Conservation (phyloP, 92 coral and sea anemone genomes). For the Porites lobata region DNA sequence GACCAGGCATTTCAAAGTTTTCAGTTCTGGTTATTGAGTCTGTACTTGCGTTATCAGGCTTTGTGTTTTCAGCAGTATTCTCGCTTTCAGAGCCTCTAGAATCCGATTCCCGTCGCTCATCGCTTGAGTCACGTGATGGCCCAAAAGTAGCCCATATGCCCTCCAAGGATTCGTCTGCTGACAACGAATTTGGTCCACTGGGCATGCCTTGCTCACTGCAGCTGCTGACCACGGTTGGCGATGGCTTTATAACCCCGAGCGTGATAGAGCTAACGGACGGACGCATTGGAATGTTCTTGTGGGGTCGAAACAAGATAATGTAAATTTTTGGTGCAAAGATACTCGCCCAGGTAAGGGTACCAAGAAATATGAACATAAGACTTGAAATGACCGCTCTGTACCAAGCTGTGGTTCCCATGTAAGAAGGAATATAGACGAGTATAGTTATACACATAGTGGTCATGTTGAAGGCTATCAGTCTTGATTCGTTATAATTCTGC, state of each 20-base stretch:
- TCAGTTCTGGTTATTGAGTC: background rate
- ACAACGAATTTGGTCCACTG: conserved; percentile 10
- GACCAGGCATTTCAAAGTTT: background rate
- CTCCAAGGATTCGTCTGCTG: background rate
- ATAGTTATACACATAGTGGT: conserved; percentile 81
- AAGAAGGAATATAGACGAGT: conserved; percentile 77
- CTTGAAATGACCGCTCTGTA: conserved; percentile 72
- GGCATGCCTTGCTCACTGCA: conserved; percentile 37
- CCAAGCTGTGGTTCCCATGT: conserved; percentile 78
- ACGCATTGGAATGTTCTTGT: conserved; percentile 78
- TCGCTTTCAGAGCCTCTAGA: background rate
- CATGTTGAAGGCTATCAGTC: conserved; percentile 88
- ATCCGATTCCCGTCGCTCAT: background rate
- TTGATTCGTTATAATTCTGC: conserved; percentile 89
- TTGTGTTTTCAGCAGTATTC: background rate
- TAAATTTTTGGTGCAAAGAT: conserved; percentile 78
- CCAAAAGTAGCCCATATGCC: conserved; percentile 7
- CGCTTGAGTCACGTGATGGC: background rate
- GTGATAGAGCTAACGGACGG: conserved; percentile 75
- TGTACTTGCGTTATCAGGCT: background rate
- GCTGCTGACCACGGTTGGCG: conserved; percentile 33
- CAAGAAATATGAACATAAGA: conserved; percentile 73
- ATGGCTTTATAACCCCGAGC: conserved; percentile 65
- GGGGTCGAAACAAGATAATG: conserved; percentile 74
- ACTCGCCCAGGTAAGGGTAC: conserved; percentile 71